phyloP scores from a whole-genome alignment of 2,888 invertebrate genomes.

The Tupiocoris notatus region DNA sequence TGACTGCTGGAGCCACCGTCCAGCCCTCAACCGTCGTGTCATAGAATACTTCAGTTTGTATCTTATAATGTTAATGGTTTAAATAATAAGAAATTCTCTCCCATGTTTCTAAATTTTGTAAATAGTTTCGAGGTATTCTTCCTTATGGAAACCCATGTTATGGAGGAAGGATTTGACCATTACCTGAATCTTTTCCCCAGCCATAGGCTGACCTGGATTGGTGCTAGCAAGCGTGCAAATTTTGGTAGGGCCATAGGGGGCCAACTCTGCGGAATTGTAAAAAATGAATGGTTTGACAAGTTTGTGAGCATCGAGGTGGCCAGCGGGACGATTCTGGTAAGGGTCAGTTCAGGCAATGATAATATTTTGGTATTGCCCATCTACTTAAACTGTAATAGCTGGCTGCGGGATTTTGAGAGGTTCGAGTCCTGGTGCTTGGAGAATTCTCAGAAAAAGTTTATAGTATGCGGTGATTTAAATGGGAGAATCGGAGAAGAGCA shows the following conservation, averaged over 20 bases:
- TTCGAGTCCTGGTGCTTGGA: too few relatives aligned
- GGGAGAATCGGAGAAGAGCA: too few relatives aligned
- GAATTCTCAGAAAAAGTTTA: too few relatives aligned
- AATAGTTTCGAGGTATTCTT: conserved; percentile 14
- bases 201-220: conserved; percentile 9
- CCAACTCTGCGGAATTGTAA: conserved; percentile 1
- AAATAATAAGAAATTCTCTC: neutral
- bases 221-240: neutral
- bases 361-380: too few relatives aligned
- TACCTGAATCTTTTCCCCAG: conserved; percentile 8
- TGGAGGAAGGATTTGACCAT: conserved; percentile 4
- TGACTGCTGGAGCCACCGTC: neutral
- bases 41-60: neutral
- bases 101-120: conserved; percentile 3
- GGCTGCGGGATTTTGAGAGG: too few relatives aligned
- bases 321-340: too few relatives aligned
- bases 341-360: too few relatives aligned
- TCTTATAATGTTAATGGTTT: conserved; percentile 23
- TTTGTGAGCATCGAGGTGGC: too few relatives aligned
- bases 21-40: neutral
- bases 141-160: conserved; percentile 6
- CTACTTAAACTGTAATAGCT: too few relatives aligned
- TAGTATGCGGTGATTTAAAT: too few relatives aligned
- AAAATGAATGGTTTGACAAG: conserved; percentile 10
- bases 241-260: conserved; percentile 10